Base-by-base conservation (phyloP, 2,113 vertebrate genomes). In the Talpa occidentalis region DNA sequence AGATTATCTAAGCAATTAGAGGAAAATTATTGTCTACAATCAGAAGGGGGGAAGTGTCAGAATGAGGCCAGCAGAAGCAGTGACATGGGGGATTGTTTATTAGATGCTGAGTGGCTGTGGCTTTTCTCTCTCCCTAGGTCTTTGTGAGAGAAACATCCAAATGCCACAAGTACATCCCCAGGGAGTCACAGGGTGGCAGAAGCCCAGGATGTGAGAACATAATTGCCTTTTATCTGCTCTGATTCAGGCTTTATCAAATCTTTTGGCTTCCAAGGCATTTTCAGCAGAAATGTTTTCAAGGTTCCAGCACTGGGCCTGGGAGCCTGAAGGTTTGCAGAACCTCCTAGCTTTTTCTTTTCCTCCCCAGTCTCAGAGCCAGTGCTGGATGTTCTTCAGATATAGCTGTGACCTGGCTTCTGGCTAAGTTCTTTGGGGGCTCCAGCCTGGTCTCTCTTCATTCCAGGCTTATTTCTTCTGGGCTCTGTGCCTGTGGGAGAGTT, bases 91-190 rank as follows among this genome's bases (percentile, higher is more conserved):
- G 87, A 24, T 93, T 70, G 93, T 95, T 86, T 91, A 84, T 94
- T 88, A 67, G 76, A 83, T 54, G 69, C 49, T 79, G 84, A 96
- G 54, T 76, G 88, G 40, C 92, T 93, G n/a, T 88, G n/a, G n/a
- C n/a, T n/a, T n/a, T 96, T 97, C 62, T 69, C 87, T 90, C 54
- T 92, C 79, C 88, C 42, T 2, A 69, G 72, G 72, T 40, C 59
- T 96, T 79, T 77, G 90, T 77, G 66, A 96, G 47, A 74, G 52
- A 95, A 95, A 69, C 60, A 95, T 49, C 44, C 6, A 70, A 82
- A 92, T 21, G 59, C 49, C 77, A 95, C 84, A 52, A 82, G 28
- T 42, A 19, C 30, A 85, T 77, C 66, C 72, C 40, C 60, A 59
- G 60, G 72, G 76, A 95, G 37, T 35, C 4, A 0, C 42, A 84